Evolutionary conservation across 1,140 invertebrate species (phyloP), one percentile per base, ranked within the genome.

Genomic region (Teleogryllus occipitalis): DNA sequence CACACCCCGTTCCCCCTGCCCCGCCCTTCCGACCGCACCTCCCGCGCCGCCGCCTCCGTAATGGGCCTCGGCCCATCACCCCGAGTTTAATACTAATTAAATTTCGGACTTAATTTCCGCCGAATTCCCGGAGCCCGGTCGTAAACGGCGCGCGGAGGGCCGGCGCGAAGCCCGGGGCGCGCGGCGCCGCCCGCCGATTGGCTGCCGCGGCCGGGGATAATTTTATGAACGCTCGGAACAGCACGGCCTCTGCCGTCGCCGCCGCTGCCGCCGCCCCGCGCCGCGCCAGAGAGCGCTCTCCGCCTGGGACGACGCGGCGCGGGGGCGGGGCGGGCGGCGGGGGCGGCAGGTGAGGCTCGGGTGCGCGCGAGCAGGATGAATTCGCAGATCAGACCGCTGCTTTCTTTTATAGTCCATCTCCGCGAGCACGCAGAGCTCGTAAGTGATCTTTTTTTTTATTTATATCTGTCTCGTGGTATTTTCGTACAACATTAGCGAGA

Each of bases 31-130:
- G 27, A 39, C n/a, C 27, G 27, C 27, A 39, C 27, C 27, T 39
- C 27, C 27, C 27, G 27, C 27, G 27, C 27, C 27, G 27, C 27
- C 27, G 27, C 27, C 27, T 39, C 27, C 54, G 54, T 65, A 65
- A 65, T 65, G 54, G 54, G 54, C 54, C 7, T 7, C 2, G 18
- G 54, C 54, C 54, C 54, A 65, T 65, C 54, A 65, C 54, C 54
- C 7, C 2, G 76, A 46, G 65, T 80, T 77, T 80, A 80, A 80
- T 77, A 80, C 75, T 77, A 80, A 80, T 80, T 80, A 80, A 80
- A 80, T 80, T 80, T 80, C 47, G 22, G 76, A 77, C 79, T 77
- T 77, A 77, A 80, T 80, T 80, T 80, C 76, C 79, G 79, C 75
- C 75, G 75, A 77, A 80, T 72, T 80, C 47, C 65, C 72, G 48